phyloP scores from a whole-genome alignment of 2,888 invertebrate genomes.

The Trichopoda pennipes region DNA sequence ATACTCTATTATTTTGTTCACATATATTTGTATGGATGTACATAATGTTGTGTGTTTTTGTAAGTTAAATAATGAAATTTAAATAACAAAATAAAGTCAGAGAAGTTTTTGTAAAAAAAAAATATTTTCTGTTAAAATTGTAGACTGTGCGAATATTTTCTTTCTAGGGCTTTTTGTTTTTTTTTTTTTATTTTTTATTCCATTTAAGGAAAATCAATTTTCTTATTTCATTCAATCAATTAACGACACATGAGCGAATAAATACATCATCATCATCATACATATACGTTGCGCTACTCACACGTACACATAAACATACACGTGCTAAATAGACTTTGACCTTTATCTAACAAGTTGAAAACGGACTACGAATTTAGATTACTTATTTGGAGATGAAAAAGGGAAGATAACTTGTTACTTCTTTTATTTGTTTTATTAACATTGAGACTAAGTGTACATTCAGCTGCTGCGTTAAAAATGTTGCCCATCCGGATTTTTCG shows the following conservation, averaged over 20 bases:
- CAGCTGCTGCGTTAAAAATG: no score
- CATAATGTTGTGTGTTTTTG: slow-evolving; percentile 1
- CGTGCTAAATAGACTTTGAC: background rate
- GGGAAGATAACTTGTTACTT: no score
- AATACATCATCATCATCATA: background rate
- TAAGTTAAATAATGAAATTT: slow-evolving; percentile 55
- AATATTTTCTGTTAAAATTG: background rate
- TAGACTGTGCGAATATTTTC: slow-evolving; percentile 9
- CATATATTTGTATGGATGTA: no score
- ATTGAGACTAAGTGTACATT: no score
- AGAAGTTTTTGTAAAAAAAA: slow-evolving; percentile 34
- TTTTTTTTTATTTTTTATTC: slow-evolving; percentile 28
- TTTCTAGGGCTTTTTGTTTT: slow-evolving; percentile 53
- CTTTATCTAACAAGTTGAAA: no score
- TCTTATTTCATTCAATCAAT: slow-evolving; percentile 38
- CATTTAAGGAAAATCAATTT: slow-evolving; percentile 55
- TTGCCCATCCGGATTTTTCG: no score
- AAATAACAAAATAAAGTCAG: slow-evolving; percentile 56
- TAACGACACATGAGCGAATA: slow-evolving; percentile 21
- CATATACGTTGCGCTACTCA: background rate
- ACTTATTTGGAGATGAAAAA: no score
- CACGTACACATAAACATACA: background rate
- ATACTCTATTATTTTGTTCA: no score
- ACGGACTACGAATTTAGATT: no score
- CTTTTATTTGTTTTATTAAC: no score